Conservation (phyloP, 1,140 invertebrate species). For the Calephelis virginiensis region DNA sequence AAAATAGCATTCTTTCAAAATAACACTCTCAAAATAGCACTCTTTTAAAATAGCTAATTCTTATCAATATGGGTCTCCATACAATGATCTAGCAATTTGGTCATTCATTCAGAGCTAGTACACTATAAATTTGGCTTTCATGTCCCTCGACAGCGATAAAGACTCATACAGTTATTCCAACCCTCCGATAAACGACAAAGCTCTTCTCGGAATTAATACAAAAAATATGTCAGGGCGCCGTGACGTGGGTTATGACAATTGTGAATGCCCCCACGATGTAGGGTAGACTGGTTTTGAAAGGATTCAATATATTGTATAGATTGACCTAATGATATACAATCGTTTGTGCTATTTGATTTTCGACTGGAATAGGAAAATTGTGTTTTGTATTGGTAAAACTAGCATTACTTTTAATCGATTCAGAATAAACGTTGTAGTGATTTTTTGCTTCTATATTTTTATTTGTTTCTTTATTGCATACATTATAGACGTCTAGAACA, state of each 20-base stretch:
- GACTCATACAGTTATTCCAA: constrained; percentile 6
- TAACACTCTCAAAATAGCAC: too few species aligned
- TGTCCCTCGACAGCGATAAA: constrained; percentile 2
- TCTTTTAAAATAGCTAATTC: too few species aligned
- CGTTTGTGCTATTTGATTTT: constrained; percentile 8
- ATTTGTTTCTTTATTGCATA: too few species aligned
- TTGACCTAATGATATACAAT: constrained; percentile 17
- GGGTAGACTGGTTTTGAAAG: constrained; percentile 18
- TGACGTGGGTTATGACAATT: constrained; percentile 16
- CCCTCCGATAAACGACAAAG: constrained; percentile 15
- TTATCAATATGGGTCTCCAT: not conserved
- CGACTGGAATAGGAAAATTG: not conserved
- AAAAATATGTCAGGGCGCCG: constrained; percentile 12
- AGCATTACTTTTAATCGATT: too few species aligned
- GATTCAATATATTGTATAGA: constrained; percentile 16
- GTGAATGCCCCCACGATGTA: constrained; percentile 12
- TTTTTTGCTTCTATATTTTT: too few species aligned
- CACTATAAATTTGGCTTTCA: constrained; percentile 5
- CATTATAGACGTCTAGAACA: too few species aligned
- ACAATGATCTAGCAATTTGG: constrained; percentile 8
- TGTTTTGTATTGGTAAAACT: not conserved
- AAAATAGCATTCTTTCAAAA: too few species aligned
- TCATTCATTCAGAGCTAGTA: constrained; percentile 3
- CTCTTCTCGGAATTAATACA: constrained; percentile 10
- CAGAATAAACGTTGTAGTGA: too few species aligned